Conservation (phyloP, 2,113 vertebrate species). For the Marmota flaviventris region DNA sequence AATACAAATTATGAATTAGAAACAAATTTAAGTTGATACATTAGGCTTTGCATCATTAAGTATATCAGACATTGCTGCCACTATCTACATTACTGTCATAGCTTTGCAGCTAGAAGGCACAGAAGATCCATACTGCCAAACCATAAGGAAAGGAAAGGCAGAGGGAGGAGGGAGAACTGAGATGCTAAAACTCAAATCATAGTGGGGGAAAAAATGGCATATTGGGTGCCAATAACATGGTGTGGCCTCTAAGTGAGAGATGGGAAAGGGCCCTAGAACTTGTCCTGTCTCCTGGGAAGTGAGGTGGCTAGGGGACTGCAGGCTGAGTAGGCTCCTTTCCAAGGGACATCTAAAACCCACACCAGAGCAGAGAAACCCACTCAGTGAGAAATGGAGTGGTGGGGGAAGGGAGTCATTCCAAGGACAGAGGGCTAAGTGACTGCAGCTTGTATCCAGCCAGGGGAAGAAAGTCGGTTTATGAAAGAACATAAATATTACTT, state of each 20-base stretch:
- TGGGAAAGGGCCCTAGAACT: background rate
- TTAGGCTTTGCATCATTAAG: background rate
- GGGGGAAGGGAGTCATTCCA: no score
- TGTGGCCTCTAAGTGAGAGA: no score
- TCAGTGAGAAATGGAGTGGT: background rate
- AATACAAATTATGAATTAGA: background rate
- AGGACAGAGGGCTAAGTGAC: background rate
- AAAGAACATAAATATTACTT: background rate
- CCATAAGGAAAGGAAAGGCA: background rate
- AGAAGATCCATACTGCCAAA: background rate
- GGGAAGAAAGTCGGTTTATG: background rate
- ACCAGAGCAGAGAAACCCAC: no score
- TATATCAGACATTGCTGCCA: background rate
- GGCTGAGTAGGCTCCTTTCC: background rate
- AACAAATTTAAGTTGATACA: background rate
- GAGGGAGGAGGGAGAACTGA: background rate
- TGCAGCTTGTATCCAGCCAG: background rate
- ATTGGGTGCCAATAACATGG: background rate
- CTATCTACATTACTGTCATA: background rate
- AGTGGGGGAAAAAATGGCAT: background rate
- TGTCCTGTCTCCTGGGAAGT: background rate
- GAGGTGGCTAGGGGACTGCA: background rate
- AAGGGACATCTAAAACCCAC: background rate
- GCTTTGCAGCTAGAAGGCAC: background rate
- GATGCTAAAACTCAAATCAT: background rate